Evolutionary conservation across 2,113 vertebrate species (phyloP), one percentile per base, ranked within the genome.

Genomic region (Centropus bengalensis): DNA sequence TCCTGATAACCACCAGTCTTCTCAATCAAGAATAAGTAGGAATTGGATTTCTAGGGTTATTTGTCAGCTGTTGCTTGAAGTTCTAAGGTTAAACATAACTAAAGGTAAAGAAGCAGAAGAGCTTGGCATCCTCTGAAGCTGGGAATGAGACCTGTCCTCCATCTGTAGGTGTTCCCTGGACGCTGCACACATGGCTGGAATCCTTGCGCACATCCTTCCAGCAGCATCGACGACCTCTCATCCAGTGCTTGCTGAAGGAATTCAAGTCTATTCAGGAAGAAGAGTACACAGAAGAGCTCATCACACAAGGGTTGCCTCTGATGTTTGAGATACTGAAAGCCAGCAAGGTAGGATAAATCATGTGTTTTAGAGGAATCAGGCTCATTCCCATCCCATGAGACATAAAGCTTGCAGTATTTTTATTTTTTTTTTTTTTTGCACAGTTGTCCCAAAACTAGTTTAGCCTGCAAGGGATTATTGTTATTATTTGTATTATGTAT

Each of bases 221-320:
- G 95, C 99, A 99, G 95, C 98, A 99, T 96, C 98, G 99, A 38
- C 97, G 99, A 55, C 99, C 99, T 6, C 98, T 99, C 91, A 99
- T 99, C 97, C 99, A 99, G 93, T 99, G 99, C 91, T 97, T 99
- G 45, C 96, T 99, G 13, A 99, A 99, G 96, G 99, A 99, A 97
- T 99, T 99, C 95, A 98, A 98, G 97, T 99, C 98, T 91, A 99
- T 99, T 26, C 99, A 99, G 95, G 99, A 99, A 63, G 99, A 99
- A 36, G 99, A 99, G 89, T 99, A 99, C 97, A 99, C 99, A 0
- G 98, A 99, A 95, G 99, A 99, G 95, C 98, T 99, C 51, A 96
- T 99, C 87, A 99, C 99, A 9, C 98, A 99, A 30, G 99, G 99
- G 51, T 97, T 99, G 91, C 99, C 99, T 49, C 98, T 99, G 74